Evolutionary conservation across 2,113 vertebrate species (phyloP).

Genomic region (Alosa alosa): DNA sequence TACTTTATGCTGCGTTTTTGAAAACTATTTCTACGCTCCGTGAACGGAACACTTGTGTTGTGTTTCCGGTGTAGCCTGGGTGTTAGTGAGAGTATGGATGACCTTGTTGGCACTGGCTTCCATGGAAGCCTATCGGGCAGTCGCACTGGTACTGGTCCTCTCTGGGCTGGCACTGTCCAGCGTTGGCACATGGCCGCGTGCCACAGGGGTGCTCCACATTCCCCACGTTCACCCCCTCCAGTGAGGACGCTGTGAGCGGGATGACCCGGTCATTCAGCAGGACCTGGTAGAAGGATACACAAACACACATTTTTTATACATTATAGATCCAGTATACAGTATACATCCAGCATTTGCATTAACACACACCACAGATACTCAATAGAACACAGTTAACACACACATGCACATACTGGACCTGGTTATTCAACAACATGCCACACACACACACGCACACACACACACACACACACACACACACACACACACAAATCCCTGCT

Average conservation of each 20-base stretch:
- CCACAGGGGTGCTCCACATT: constrained; percentile 77
- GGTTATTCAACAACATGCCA: neutral
- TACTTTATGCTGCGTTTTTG: too few relatives aligned
- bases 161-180: constrained; percentile 73
- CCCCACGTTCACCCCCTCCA: constrained; percentile 71
- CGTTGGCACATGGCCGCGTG: constrained; percentile 69
- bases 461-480: neutral
- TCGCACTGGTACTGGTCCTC: constrained; percentile 77
- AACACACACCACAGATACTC: neutral
- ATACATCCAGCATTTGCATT: too few relatives aligned
- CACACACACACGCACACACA: neutral
- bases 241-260: constrained; percentile 67
- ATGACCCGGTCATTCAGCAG: constrained; percentile 75
- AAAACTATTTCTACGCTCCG: too few relatives aligned
- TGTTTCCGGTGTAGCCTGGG: too few relatives aligned
- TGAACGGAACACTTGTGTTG: too few relatives aligned
- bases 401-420: neutral
- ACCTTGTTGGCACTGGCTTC: constrained; percentile 80
- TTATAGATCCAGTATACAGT: too few relatives aligned
- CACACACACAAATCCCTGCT: constrained; percentile 63
- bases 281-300: constrained; percentile 58
- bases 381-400: neutral
- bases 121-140: constrained; percentile 78
- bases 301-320: neutral
- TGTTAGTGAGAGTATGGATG: constrained; percentile 11